Base-by-base conservation (phyloP, 2,888 invertebrate species). In the Eupithecia exiguata region DNA sequence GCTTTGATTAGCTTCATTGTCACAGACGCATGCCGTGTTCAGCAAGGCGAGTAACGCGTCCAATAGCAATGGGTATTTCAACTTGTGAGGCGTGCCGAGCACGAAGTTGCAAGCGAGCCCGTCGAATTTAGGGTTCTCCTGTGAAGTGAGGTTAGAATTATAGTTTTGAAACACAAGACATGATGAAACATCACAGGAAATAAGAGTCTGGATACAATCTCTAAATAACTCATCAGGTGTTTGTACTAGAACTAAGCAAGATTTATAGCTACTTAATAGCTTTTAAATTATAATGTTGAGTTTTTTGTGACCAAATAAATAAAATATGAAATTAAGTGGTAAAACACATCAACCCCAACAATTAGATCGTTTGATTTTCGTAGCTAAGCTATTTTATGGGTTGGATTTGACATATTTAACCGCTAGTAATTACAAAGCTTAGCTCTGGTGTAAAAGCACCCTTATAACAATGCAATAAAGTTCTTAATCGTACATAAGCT, bases 21-120 rank as follows among this genome's bases (percentile, higher is more conserved):
- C 95, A 68, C 96, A 95, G 74, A 97, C 96, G 81, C 97, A 96
- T 3, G 98, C 96, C 0, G 98, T 96, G 84, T 97, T 96, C 66
- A 99, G 91, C 79, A 99, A 96, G 79, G 97, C 96, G 38, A 98
- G 96, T 6, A 98, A 91, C 0, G 98, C 97, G 85, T 98, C 98
- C 78, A 99, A 96, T 10, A 99, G 92, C 63, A 97, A 89, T 0
- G 97, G 97, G 92, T 99, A 99, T 84, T 98, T 97, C 70, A 99
- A 93, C 91, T 98, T 98, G 87, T 99, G 99, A 0, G 98, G 97
- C 1, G 98, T 98, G 69, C 98, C 98, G 77, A 99, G 95, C 74
- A 99, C 97, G 87, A 99, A 99, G 93, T 98, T 99, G 92, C 98
- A 98, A 2, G 99, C 99, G 71, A 98, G 89, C 5, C 98, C 98